Conservation (phyloP, 2,113 vertebrate genomes). For the Poeciliopsis occidentalis region DNA sequence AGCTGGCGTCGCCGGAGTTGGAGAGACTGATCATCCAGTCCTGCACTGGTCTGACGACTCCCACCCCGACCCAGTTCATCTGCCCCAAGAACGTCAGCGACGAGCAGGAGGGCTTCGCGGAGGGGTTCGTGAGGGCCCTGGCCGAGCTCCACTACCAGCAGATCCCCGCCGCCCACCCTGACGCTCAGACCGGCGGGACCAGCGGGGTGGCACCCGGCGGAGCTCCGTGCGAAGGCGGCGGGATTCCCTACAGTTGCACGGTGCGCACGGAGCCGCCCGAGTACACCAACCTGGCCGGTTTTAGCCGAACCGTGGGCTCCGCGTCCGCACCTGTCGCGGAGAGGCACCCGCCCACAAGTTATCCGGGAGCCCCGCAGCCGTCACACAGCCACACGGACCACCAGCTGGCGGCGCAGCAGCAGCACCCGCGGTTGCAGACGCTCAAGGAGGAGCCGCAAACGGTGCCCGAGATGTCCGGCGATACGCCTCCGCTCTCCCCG, state of each 20-base stretch:
- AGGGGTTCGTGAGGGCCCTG: constrained; percentile 74
- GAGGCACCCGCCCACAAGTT: constrained; percentile 70
- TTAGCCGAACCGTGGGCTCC: constrained; percentile 82
- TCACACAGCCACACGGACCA: constrained; percentile 80
- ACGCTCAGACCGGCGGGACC: constrained; percentile 74
- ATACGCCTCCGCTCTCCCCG: constrained; percentile 93
- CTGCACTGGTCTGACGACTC: constrained; percentile 92
- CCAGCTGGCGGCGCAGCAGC: constrained; percentile 81
- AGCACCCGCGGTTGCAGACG: constrained; percentile 88
- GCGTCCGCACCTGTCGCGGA: constrained; percentile 74
- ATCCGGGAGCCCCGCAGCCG: constrained; percentile 68
- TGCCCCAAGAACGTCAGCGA: constrained; percentile 77
- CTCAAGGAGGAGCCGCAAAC: constrained; percentile 97
- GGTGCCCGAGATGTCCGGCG: constrained; percentile 93
- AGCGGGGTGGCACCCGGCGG: constrained; percentile 69
- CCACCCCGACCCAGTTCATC: constrained; percentile 89
- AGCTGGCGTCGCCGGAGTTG: constrained; percentile 93
- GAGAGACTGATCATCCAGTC: constrained; percentile 97
- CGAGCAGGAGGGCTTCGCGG: constrained; percentile 80
- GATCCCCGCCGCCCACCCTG: constrained; percentile 80
- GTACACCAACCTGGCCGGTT: constrained; percentile 91
- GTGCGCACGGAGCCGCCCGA: constrained; percentile 88
- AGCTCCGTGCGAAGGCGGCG: constrained; percentile 69
- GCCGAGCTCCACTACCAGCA: constrained; percentile 85
- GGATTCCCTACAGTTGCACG: constrained; percentile 81